Conservation (phyloP, 1,140 invertebrate species). For the Drosophila melanogaster region Release_6_plus_ISO1_MT NT_033779.5:2867001-2867500, state of each 20-base stretch:
- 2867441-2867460: constrained; percentile 91
- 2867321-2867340: constrained; percentile 85
- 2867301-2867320: not conserved
- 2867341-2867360: constrained; percentile 93
- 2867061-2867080: constrained; percentile 92
- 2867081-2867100: constrained; percentile 95
- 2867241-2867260: not conserved
- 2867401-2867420: constrained; percentile 91
- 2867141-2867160: constrained; percentile 92
- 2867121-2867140: constrained; percentile 97
- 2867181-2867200: constrained; percentile 92
- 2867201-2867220: constrained; percentile 90
- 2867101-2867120: constrained; percentile 94
- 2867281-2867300: not conserved
- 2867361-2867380: constrained; percentile 90
- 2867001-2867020: constrained; percentile 83
- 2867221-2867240: constrained; percentile 86
- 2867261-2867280: not conserved
- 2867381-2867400: constrained; percentile 88
- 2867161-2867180: constrained; percentile 86
- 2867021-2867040: constrained; percentile 85
- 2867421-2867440: constrained; percentile 92
- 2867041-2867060: constrained; percentile 98
- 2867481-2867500: constrained; percentile 92
- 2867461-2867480: constrained; percentile 91